These are phyloP conservation scores for Aspidiotus destructor DNA, from an alignment of 2,888 invertebrate genomes.

Conservation along the genomic window DNA sequence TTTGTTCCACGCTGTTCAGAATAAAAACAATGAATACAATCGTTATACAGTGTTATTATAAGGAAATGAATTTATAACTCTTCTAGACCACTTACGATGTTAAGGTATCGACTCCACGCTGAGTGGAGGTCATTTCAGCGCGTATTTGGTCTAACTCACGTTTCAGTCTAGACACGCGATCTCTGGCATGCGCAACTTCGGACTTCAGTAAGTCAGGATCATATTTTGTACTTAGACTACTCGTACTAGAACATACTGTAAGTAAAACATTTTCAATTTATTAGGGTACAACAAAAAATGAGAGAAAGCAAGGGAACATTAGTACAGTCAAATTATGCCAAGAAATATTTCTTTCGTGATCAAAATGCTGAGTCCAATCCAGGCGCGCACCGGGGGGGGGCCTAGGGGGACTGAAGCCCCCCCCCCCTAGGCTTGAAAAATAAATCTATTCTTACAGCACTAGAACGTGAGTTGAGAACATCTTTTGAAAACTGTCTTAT, in stretches of 20 bases:
- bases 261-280: constrained; percentile 37
- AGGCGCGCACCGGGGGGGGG: too few relatives aligned
- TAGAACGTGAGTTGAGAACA: too few relatives aligned
- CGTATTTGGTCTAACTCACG: constrained; percentile 84
- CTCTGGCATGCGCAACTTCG: constrained; percentile 81
- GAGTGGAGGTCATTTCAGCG: constrained; percentile 82
- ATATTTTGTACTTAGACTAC: constrained; percentile 81
- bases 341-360: too few relatives aligned
- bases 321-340: too few relatives aligned
- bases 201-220: constrained; percentile 88
- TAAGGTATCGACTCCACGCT: constrained; percentile 84
- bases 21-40: constrained; percentile 34
- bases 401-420: too few relatives aligned
- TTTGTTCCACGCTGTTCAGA: constrained; percentile 70
- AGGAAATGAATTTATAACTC: not conserved
- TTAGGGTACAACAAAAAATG: too few relatives aligned
- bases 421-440: too few relatives aligned
- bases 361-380: too few relatives aligned
- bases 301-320: too few relatives aligned
- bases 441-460: too few relatives aligned
- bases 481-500: too few relatives aligned
- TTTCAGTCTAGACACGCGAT: constrained; percentile 76
- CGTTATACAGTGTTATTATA: constrained; percentile 11
- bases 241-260: constrained; percentile 76
- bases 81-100: constrained; percentile 55